phyloP scores from a whole-genome alignment of 2,797 vertebrate species.

The Alosa sapidissima region DNA sequence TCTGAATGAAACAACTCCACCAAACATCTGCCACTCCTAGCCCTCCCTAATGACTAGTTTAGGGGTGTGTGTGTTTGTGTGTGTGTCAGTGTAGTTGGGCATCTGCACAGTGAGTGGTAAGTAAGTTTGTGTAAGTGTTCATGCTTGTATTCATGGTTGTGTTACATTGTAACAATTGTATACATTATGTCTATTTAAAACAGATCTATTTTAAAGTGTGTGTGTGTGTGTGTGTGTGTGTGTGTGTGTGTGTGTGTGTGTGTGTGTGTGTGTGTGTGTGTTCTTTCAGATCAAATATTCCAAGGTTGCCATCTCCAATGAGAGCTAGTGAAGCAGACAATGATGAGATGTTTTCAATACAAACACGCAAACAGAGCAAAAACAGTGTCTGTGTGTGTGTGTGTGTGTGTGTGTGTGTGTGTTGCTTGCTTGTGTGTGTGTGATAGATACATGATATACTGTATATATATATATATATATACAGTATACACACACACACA shows the following conservation, averaged over 20 bases:
- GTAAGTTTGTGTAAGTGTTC: neutral
- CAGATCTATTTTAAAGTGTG: neutral
- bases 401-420: neutral
- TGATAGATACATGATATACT: too few relatives aligned
- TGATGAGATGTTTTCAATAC: neutral
- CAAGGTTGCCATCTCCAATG: neutral
- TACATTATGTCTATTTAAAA: neutral
- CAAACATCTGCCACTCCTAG: constrained; percentile 52
- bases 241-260: constrained; percentile 5
- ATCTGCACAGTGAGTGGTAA: neutral
- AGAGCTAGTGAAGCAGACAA: neutral
- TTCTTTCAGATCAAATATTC: neutral
- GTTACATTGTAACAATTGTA: too few relatives aligned
- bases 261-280: neutral
- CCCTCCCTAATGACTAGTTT: constrained; percentile 25
- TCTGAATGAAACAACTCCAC: constrained; percentile 49
- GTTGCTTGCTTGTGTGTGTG: too few relatives aligned
- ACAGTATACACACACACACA: neutral
- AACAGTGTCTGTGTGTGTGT: neutral
- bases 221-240: neutral
- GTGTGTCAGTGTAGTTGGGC: neutral
- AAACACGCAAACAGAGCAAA: neutral
- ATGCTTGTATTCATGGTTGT: too few relatives aligned
- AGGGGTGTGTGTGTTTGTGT: neutral
- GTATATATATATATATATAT: too few relatives aligned